Base-by-base conservation (phyloP, 2,113 vertebrate species). In the Zapornia atra region DNA sequence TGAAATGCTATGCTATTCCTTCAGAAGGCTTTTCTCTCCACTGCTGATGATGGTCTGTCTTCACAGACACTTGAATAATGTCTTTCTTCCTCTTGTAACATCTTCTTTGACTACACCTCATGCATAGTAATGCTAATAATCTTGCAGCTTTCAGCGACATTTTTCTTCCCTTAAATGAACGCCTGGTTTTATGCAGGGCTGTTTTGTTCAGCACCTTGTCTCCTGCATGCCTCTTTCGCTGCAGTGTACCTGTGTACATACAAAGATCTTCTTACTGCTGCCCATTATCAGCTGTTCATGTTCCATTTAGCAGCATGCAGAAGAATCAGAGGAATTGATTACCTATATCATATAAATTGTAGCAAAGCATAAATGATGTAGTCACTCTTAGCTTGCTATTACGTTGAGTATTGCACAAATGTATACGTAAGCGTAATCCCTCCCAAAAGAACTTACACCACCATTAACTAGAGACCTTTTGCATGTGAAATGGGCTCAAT, bases 41-140 rank as follows among this genome's bases (percentile, higher is more conserved):
- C 53, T 73, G 73, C 73, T 76, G 88, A 12, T 79, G 90, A 95
- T 75, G 85, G 95, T 88, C 91, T 94, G 94, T 92, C 95, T 82
- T 95, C 87, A 92, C 22, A 96, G 96, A 95, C 92, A 92, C 64
- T 92, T 95, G 91, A 96, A 94, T 92, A 96, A 97, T 92, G 72
- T 95, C 90, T 95, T 79, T 86, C 86, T 81, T 96, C 86, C 91
- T 90, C 96, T 64, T 80, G 82, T 88, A 96, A 95, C 96, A 91
- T 87, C 79, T 84, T 95, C 87, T 91, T 94, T 77, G 82, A 92
- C 91, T 90, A 73, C 72, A 64, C 70, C 82, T 96, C 85, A 86
- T 96, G 94, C 96, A 97, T 96, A 96, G 93, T 94, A 97, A 97
- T 94, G 95, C 61, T 90, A 90, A 95, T 95, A 93, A 94, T 92